phyloP scores from a whole-genome alignment of 2,113 vertebrate genomes.

The Plecturocebus donacophilus region DNA sequence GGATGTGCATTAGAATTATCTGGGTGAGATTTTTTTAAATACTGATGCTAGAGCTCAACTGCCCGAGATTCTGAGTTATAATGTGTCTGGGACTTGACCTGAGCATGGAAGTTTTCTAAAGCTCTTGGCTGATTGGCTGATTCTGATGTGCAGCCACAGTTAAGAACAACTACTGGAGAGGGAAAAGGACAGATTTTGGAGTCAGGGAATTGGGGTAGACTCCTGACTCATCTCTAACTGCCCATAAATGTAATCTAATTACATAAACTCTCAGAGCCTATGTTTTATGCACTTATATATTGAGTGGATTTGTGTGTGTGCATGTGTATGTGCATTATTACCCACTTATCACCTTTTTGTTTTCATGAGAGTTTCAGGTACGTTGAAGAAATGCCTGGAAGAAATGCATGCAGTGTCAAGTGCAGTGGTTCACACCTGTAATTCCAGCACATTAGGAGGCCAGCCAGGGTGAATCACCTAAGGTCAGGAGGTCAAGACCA shows the following conservation, averaged over 20 bases:
- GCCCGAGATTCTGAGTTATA: conserved; percentile 11
- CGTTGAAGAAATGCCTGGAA: background rate
- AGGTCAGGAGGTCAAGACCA: too few species aligned
- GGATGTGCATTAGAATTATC: conserved; percentile 2
- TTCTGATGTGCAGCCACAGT: background rate
- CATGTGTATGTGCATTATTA: background rate
- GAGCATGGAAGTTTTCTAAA: background rate
- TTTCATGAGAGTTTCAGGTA: background rate
- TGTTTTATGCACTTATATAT: background rate
- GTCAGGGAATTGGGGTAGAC: background rate
- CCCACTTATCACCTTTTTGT: background rate
- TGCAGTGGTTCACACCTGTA: too few species aligned
- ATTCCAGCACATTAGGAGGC: too few species aligned
- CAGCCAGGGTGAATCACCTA: too few species aligned
- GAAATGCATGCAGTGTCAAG: too few species aligned
- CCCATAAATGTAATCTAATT: background rate
- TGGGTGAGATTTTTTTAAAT: conserved; percentile 26
- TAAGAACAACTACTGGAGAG: background rate
- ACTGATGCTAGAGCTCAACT: background rate
- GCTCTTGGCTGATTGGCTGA: background rate
- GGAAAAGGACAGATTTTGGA: background rate
- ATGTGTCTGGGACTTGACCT: background rate
- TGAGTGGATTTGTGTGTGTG: background rate
- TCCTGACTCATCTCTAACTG: background rate
- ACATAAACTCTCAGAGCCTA: background rate